These are phyloP conservation scores for Oceanodroma leucorhoa DNA, from an alignment of 2,797 vertebrate species.

Conservation along the genomic window DNA sequence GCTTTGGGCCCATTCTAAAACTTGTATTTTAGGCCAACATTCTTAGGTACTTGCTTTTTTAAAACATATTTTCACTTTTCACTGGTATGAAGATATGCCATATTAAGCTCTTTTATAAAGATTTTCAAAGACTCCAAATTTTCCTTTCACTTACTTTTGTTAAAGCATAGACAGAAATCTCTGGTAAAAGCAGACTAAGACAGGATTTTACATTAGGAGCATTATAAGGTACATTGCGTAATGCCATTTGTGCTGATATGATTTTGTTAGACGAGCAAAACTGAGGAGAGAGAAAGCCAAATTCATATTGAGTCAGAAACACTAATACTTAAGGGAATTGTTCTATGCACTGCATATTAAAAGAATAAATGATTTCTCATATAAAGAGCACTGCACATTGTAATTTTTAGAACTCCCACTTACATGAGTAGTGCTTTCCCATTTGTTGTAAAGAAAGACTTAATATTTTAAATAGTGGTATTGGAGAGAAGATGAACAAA, in stretches of 20 bases:
- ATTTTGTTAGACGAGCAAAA: conserved; percentile 4
- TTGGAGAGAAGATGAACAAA: background rate
- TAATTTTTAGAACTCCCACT: background rate
- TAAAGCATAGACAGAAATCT: background rate
- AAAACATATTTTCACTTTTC: background rate
- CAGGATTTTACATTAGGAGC: background rate
- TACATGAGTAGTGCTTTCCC: background rate
- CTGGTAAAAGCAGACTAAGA: background rate
- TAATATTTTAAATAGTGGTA: background rate
- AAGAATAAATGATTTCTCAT: conserved; percentile 4
- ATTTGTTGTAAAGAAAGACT: background rate
- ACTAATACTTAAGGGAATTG: background rate
- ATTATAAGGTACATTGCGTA: background rate
- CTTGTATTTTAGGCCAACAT: background rate
- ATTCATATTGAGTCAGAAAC: background rate
- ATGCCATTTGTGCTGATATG: conserved; percentile 1
- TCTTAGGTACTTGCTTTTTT: background rate
- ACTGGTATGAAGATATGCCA: background rate
- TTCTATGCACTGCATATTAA: background rate
- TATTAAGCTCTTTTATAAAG: background rate
- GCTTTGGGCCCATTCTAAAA: background rate
- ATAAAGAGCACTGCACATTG: background rate
- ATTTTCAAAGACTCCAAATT: background rate
- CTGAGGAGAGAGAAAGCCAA: background rate
- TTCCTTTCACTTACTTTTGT: background rate